Evolutionary conservation across 2,797 vertebrate species (phyloP), one percentile per base, ranked within the genome.

Genomic region (Pipistrellus pipistrellus): DNA sequence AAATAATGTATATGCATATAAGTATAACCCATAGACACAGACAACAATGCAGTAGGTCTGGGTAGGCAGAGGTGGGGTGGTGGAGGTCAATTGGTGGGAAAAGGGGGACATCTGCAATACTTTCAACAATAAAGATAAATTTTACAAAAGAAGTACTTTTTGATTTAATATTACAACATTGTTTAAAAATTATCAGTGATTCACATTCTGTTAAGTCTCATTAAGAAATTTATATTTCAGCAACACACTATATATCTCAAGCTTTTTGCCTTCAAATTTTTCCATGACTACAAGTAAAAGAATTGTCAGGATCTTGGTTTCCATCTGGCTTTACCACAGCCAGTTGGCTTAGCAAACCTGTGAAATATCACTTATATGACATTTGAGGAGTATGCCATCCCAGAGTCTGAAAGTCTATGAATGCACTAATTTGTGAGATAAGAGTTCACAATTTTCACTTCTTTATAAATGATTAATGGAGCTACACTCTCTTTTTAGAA

Each of bases 341-440:
- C 88, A 90, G 51, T 4, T 82, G 78, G 75, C 80, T 92, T 90
- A 82, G 72, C 23, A 90, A 95, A 57, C 25, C 18, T 81, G 32
- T 78, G 76, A 76, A 91, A 83, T 41, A 51, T 89, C 55, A 55
- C 46, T 93, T 95, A 35, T 72, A 94, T 72, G 62, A 94, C 81
- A 32, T 51, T 44, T 1, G 15, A 91, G 64, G n/a, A 92, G 25
- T 46, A n/a, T 51, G 41, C 25, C 48, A 83, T 92, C 57, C 46
- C 32, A 69, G 44, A 59, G 41, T 55, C 66, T 88, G 55, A 91
- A 80, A 46, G 4, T 83, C 72, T 71, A 11, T 59, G 68, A 92
- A 88, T 41, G 41, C 30, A 73, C 13, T 85, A 95, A 95, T 85
- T 85, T 5, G 64, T 59, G 41, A 89, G 9, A 89, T 20, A 77